Base-by-base conservation (phyloP, 2,113 vertebrate species). In the Irena cyanogastra region DNA sequence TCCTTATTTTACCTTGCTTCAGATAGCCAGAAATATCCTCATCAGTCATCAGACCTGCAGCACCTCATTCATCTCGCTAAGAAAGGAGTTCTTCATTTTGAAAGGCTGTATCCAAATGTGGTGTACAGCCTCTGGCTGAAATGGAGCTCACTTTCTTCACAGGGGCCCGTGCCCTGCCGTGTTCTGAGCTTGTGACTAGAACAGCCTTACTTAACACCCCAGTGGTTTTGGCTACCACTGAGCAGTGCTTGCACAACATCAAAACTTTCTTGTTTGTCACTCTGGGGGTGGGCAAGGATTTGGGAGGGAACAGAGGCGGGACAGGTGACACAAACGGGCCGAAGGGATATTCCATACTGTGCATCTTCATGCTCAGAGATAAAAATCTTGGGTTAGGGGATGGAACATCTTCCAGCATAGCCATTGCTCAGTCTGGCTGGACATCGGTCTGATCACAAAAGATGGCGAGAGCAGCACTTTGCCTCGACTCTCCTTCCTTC, bases 381-480 rank as follows among this genome's bases (percentile, higher is more conserved):
- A 16, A 63, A 69, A 63, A 50, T 12, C 41, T 42, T 23, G 26
- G 35, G 7, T 17, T 17, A 66, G 16, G 7, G 8, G 14, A 7
- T 42, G 27, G 37, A 66, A 79, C 20, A 69, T 4, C 28, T 41
- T 70, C 68, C 57, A 75, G 11, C 1, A 2, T 0, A 61, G 56
- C 37, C 31, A 33, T 6, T 66, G 42, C 66, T 71, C 44, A 68
- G 37, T 14, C 16, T 27, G 30, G 13, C 49, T 45, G 33, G 31
- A 35, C 49, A 37, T n/a, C 0, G 0, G 13, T 27, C 49, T 71
- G 71, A 33, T 22, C 15, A 14, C 2, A 21, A 57, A 11, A 56
- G 31, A 21, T 5, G 11, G 18, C 0, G 0, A 70, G 15, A 10
- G 11, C 42, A 66, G 70, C 45, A 31, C 35, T n/a, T 56, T 16